phyloP scores from a whole-genome alignment of 2,888 invertebrate species.

The Meiosimyza platycephala region DNA sequence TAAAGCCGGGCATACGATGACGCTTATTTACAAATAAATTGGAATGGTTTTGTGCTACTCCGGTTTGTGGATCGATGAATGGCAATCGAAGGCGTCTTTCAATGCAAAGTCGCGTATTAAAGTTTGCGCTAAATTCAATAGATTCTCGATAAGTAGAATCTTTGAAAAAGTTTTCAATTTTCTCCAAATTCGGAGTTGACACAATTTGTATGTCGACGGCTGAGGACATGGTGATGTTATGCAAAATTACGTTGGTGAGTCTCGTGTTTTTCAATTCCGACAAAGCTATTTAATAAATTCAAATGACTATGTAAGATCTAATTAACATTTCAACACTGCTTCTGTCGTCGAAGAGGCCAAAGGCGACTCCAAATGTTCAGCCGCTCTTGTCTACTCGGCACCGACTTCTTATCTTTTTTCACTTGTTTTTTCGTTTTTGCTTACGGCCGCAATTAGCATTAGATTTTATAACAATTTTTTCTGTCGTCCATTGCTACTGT shows the following conservation, averaged over 20 bases:
- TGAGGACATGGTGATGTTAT: conserved; percentile 41
- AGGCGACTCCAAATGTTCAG: no score
- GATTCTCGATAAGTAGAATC: conserved; percentile 91
- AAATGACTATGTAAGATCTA: no score
- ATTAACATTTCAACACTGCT: no score
- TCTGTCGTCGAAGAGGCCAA: no score
- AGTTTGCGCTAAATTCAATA: conserved; percentile 92
- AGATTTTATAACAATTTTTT: no score
- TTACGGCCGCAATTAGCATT: conserved; percentile 9
- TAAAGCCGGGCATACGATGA: conserved; percentile 90
- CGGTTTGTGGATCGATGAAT: conserved; percentile 97
- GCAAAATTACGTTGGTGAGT: no score
- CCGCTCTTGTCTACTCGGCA: no score
- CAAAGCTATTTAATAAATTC: no score
- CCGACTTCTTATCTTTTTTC: conserved; percentile 17
- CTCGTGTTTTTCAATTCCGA: no score
- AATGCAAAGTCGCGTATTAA: conserved; percentile 90
- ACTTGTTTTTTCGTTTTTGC: neutral
- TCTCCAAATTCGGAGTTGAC: conserved; percentile 76
- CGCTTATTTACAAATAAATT: conserved; percentile 88
- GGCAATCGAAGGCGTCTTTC: conserved; percentile 93
- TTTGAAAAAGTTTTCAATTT: conserved; percentile 85
- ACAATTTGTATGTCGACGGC: conserved; percentile 75
- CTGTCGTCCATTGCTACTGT: no score
- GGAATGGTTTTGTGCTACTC: conserved; percentile 95